These are phyloP conservation scores for Ophion obscuratus DNA, from an alignment of 2,888 invertebrate species.

Conservation along the genomic window DNA sequence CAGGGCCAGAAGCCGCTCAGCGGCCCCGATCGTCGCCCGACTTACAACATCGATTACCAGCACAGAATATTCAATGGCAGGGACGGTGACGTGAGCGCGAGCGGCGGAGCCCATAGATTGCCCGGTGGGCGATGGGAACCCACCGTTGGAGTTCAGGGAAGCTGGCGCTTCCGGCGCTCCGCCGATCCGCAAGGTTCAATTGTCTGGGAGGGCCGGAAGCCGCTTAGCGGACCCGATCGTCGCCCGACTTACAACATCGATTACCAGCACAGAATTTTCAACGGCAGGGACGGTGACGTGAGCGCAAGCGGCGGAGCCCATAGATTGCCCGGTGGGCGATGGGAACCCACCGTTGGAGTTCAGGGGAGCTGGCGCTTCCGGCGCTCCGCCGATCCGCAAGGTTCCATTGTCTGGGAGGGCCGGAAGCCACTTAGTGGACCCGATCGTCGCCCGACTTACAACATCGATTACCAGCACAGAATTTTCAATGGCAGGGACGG, in stretches of 20 bases:
- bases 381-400: conserved; percentile 62
- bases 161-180: conserved; percentile 59
- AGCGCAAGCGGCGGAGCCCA: conserved; percentile 66
- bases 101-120: conserved; percentile 65
- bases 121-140: conserved; percentile 67
- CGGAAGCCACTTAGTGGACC: conserved; percentile 69
- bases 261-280: conserved; percentile 66
- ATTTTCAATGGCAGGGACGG: conserved; percentile 57
- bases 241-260: conserved; percentile 67
- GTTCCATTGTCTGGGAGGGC: conserved; percentile 56
- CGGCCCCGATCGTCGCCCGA: conserved; percentile 69
- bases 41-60: conserved; percentile 66
- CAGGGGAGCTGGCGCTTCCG: conserved; percentile 65
- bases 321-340: conserved; percentile 65
- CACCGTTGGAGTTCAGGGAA: conserved; percentile 67
- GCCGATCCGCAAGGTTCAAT: conserved; percentile 68
- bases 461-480: no score
- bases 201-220: conserved; percentile 53
- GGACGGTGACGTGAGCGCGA: conserved; percentile 65
- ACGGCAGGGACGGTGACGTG: conserved; percentile 66
- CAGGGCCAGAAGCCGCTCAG: conserved; percentile 63
- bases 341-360: conserved; percentile 67
- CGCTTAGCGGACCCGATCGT: conserved; percentile 68
- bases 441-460: conserved; percentile 65
- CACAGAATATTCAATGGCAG: conserved; percentile 67